These are phyloP conservation scores for Volucella inflata DNA, from an alignment of 2,888 invertebrate genomes.

Conservation along the genomic window DNA sequence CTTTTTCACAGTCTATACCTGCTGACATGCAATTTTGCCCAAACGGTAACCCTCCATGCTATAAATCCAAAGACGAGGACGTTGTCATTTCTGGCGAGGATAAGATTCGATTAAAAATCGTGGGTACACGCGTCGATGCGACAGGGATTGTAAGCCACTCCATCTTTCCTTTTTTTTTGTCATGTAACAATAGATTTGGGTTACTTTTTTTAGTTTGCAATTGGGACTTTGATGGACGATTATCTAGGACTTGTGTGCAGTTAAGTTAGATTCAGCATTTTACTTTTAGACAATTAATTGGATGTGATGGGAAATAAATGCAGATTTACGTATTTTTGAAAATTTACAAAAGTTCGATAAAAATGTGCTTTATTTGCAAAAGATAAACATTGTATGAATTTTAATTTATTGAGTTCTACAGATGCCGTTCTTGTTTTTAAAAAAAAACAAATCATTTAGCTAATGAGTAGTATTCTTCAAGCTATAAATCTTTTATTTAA, in stretches of 20 bases:
- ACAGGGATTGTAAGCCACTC: constrained; percentile 95
- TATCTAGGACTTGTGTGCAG: constrained; percentile 91
- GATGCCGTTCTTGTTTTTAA: too few species aligned
- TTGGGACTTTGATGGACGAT: constrained; percentile 99
- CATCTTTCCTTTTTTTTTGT: constrained; percentile 3
- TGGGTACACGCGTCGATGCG: constrained; percentile 99
- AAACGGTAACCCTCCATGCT: constrained; percentile 98
- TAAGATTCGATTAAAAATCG: constrained; percentile 98
- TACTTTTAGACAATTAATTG: constrained; percentile 27
- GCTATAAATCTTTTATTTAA: too few species aligned
- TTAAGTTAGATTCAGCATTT: constrained; percentile 76
- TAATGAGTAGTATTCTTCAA: too few species aligned
- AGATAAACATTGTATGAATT: too few species aligned
- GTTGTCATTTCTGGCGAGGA: constrained; percentile 98
- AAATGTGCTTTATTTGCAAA: not conserved
- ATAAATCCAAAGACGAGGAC: constrained; percentile 99
- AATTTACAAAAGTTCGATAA: not conserved
- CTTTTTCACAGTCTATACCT: constrained; percentile 93
- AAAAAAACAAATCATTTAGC: too few species aligned
- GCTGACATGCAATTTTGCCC: constrained; percentile 99
- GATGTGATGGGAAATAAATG: constrained; percentile 21
- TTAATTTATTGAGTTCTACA: too few species aligned
- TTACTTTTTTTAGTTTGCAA: constrained; percentile 92
- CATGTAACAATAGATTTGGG: constrained; percentile 55
- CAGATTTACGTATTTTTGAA: constrained; percentile 3